Base-by-base conservation (phyloP, 37 sponge, comb jelly and placozoan species). In the Ianthella basta region DNA sequence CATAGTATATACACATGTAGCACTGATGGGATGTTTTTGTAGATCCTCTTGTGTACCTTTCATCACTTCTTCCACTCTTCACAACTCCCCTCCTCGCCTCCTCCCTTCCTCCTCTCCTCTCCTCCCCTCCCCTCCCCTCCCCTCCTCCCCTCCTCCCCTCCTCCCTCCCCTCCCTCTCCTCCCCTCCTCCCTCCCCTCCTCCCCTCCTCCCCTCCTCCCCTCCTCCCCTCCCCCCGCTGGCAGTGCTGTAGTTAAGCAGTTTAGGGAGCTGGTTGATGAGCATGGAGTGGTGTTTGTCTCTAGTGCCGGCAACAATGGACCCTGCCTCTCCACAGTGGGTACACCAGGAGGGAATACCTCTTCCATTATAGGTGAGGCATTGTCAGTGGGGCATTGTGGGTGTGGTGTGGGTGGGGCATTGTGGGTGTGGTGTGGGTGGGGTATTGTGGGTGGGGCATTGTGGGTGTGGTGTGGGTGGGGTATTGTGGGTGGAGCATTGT, bases 291-390 rank as follows among this genome's bases (percentile, higher is more conserved):
- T 95, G 29, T 95, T 97, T 91, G 98, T 97, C 21, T 81, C 92
- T 66, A 93, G 96, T 85, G 96, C 98, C 54, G 98, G 98, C 15
- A 97, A 97, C 87, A 93, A 93, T 87, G 98, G 98, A 6, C 98
- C 98, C 8, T 89, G 88, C 30, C 89, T 97, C 23, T 89, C 90
- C 19, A 91, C 98, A 29, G 92, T 93, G n/a, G 98, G 98, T 0
- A 93, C 93, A 39, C 98, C 98, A 40, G 98, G 96, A 30, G 96
- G 94, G n/a, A 93, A 90, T 78, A 87, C 91, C 19, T 53, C 80
- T 54, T 86, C 91, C 50, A 37, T 97, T 29, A 95, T 96, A 68
- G 92, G 95, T 94, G 24, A 67, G 92, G 25, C 19, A 44, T 44
- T 3, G 50, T 41, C 10, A 8, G 78, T 41, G 44, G 24, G 44